phyloP scores from a whole-genome alignment of 2,888 invertebrate species.

The Ennomos fuscantarius region DNA sequence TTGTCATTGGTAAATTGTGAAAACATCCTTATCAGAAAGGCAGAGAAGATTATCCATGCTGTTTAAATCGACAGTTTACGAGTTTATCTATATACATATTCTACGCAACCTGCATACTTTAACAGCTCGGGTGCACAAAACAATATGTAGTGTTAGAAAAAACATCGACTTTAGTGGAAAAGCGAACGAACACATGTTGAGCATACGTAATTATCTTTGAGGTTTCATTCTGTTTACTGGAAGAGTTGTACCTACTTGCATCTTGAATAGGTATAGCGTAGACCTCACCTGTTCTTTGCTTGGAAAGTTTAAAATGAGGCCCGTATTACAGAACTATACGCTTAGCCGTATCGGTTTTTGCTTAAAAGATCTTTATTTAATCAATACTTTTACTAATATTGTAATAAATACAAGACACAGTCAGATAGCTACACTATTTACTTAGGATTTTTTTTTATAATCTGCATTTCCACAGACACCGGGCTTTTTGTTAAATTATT shows the following conservation, averaged over 20 bases:
- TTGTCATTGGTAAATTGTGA: slow-evolving; percentile 36
- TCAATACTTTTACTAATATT: no score
- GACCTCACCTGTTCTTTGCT: slow-evolving; percentile 1
- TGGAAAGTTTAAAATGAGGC: background rate
- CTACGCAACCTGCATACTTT: slow-evolving; percentile 28
- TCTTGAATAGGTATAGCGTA: slow-evolving; percentile 15
- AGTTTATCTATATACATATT: slow-evolving; percentile 18
- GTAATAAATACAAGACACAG: no score
- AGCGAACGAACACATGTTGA: slow-evolving; percentile 21
- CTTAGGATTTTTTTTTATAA: no score
- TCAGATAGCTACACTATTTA: no score
- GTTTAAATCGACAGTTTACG: slow-evolving; percentile 29
- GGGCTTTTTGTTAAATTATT: no score
- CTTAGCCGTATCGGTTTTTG: no score
- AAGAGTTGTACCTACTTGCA: slow-evolving; percentile 15
- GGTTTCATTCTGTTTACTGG: slow-evolving; percentile 24
- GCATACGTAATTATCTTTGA: slow-evolving; percentile 30
- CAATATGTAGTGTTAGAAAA: slow-evolving; percentile 30
- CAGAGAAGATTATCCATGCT: slow-evolving; percentile 27
- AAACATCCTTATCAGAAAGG: slow-evolving; percentile 37
- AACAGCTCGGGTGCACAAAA: slow-evolving; percentile 20
- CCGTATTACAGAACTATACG: no score
- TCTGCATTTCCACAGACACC: no score
- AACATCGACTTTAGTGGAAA: slow-evolving; percentile 37
- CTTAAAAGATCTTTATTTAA: no score